Evolutionary conservation across 1,140 invertebrate genomes (phyloP).

Genomic region (Lepidurus couesii): DNA sequence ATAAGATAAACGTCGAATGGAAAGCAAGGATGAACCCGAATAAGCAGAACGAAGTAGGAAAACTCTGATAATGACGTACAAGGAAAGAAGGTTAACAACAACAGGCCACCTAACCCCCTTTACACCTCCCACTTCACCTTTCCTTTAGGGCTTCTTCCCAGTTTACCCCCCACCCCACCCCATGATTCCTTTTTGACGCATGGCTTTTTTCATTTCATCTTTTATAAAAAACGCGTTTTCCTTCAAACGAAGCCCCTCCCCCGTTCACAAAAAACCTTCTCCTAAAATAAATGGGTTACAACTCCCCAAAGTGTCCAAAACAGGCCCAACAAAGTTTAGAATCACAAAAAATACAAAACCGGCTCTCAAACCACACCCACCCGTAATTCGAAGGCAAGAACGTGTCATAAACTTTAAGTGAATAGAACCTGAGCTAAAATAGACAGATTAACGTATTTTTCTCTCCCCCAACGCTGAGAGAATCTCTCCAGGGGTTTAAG

Average conservation of each 20-base stretch:
- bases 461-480: no score
- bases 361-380: no score
- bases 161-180: slow-evolving; percentile 40
- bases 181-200: slow-evolving; percentile 38
- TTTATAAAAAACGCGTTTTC: not conserved
- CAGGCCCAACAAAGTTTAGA: no score
- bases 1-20: not conserved
- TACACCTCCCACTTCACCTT: slow-evolving; percentile 8
- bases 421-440: no score
- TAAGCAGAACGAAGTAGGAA: not conserved
- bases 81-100: slow-evolving; percentile 22
- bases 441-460: no score
- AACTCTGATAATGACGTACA: slow-evolving; percentile 3
- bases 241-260: not conserved
- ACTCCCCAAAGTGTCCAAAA: no score
- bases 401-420: no score
- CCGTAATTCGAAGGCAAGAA: no score
- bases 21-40: not conserved
- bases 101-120: slow-evolving; percentile 17
- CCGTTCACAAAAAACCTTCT: slow-evolving; percentile 37
- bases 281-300: no score
- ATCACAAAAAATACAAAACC: no score
- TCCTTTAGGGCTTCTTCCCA: slow-evolving; percentile 45
- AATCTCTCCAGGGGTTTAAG: no score
- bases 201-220: not conserved